Evolutionary conservation across 2,888 invertebrate genomes (phyloP).

Genomic region (Emmelina monodactyla): DNA sequence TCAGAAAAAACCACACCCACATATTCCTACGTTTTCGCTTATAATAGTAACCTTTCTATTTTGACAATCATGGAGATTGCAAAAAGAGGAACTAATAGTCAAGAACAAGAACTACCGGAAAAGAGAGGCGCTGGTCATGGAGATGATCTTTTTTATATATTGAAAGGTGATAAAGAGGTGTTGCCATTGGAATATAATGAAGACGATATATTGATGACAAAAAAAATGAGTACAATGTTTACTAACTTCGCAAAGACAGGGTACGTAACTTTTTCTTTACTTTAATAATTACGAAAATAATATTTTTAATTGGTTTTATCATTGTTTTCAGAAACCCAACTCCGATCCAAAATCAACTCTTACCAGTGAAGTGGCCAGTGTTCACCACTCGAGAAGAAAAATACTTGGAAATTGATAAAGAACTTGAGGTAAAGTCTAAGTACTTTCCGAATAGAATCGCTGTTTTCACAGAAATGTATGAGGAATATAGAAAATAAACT

Average conservation of each 20-base stretch:
- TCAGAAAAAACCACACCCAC: conserved; percentile 20
- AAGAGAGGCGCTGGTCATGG: conserved; percentile 26
- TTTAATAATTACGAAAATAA: not conserved
- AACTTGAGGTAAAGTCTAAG: conserved; percentile 20
- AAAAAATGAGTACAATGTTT: conserved; percentile 29
- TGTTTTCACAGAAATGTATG: conserved; percentile 25
- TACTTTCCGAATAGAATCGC: conserved; percentile 22
- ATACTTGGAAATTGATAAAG: conserved; percentile 23
- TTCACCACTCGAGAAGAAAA: conserved; percentile 17
- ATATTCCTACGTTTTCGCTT: conserved; percentile 28
- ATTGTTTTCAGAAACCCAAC: conserved; percentile 22
- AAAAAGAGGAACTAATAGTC: too few species aligned
- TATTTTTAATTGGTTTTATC: too few species aligned
- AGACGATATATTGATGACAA: conserved; percentile 16
- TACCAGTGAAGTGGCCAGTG: conserved; percentile 21
- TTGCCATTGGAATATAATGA: conserved; percentile 3
- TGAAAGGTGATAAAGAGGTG: conserved; percentile 17
- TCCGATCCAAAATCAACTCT: conserved; percentile 12
- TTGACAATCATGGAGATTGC: conserved; percentile 18
- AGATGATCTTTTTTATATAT: conserved; percentile 24
- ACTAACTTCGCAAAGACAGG: conserved; percentile 35
- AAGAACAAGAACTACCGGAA: conserved; percentile 18
- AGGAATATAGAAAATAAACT: conserved; percentile 24
- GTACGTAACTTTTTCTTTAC: too few species aligned
- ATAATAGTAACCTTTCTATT: conserved; percentile 27